These are phyloP conservation scores for Tipula vernalis DNA, from an alignment of 2,888 invertebrate species.

Conservation along the genomic window DNA sequence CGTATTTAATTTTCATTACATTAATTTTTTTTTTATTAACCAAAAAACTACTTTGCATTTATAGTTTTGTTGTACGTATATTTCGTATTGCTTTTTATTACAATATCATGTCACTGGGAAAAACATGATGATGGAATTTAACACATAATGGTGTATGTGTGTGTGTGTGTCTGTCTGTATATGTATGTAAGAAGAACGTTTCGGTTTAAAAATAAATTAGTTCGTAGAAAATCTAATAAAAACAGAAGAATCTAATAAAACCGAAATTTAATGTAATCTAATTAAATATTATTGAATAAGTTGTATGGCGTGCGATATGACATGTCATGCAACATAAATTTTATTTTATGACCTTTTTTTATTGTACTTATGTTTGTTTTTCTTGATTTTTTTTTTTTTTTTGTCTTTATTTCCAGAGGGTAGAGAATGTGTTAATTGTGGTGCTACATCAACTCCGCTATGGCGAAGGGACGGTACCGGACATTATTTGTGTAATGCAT, in stretches of 20 bases:
- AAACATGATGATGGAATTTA: not conserved
- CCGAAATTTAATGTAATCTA: not conserved
- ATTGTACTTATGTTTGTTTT: not conserved
- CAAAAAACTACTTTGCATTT: not conserved
- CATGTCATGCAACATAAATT: not conserved
- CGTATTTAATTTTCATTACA: not conserved
- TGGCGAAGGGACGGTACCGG: conserved; percentile 95
- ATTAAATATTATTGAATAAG: not conserved
- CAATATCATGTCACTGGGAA: not conserved
- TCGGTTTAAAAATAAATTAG: not conserved
- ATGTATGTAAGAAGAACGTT: not conserved
- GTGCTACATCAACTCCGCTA: conserved; percentile 94
- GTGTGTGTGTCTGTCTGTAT: too few relatives aligned
- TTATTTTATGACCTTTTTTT: not conserved
- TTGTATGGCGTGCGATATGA: not conserved
- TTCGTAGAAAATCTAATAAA: not conserved
- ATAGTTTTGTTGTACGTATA: not conserved
- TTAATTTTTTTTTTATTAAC: not conserved
- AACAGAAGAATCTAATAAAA: not conserved
- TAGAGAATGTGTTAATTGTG: conserved; percentile 98
- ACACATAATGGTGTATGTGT: not conserved
- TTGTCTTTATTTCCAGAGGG: conserved; percentile 55
- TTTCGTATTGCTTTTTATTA: not conserved
- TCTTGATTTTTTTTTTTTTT: not conserved
- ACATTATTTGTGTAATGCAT: conserved; percentile 97